A percentile compares a stretch with the other conserved stretches of the same genome.
Conservation (phyloP, 2,113 vertebrate species). For the Salvelinus alpinus region DNA sequence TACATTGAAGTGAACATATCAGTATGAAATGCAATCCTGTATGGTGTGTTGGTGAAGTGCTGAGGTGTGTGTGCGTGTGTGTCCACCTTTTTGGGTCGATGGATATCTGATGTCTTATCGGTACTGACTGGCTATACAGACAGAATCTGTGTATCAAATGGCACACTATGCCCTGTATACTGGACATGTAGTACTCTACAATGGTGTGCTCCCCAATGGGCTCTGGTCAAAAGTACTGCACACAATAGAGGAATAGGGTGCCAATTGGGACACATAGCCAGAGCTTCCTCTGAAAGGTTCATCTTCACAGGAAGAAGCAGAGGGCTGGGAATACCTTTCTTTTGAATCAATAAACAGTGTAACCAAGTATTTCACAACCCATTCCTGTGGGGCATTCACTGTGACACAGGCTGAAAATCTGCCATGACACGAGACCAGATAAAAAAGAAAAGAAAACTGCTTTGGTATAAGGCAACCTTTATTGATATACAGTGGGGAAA, state of each 20-base stretch:
- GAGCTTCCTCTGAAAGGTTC: slow-evolving; percentile 51
- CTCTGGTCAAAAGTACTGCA: no score
- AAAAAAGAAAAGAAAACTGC: no score
- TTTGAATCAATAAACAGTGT: slow-evolving; percentile 65
- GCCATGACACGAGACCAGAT: background rate
- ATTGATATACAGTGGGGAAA: slow-evolving; percentile 43
- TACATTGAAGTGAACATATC: background rate
- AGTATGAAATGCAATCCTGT: background rate
- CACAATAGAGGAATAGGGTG: no score
- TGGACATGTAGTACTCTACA: no score
- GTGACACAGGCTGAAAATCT: slow-evolving; percentile 1
- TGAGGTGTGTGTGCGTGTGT: slow-evolving; percentile 5
- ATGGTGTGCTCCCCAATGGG: no score
- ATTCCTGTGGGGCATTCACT: slow-evolving; percentile 35
- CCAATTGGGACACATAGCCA: slow-evolving; percentile 9
- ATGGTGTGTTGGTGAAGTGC: background rate
- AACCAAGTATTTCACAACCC: slow-evolving; percentile 58
- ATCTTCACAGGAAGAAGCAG: slow-evolving; percentile 28
- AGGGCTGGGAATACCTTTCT: slow-evolving; percentile 53
- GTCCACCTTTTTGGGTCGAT: slow-evolving; percentile 42
- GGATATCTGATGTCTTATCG: slow-evolving; percentile 50
- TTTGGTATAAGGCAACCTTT: slow-evolving; percentile 27
- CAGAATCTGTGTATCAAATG: background rate
- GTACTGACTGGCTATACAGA: slow-evolving; percentile 39
- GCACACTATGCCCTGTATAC: no score